phyloP scores from a whole-genome alignment of 2,113 vertebrate species.

The Lates calcarifer region DNA sequence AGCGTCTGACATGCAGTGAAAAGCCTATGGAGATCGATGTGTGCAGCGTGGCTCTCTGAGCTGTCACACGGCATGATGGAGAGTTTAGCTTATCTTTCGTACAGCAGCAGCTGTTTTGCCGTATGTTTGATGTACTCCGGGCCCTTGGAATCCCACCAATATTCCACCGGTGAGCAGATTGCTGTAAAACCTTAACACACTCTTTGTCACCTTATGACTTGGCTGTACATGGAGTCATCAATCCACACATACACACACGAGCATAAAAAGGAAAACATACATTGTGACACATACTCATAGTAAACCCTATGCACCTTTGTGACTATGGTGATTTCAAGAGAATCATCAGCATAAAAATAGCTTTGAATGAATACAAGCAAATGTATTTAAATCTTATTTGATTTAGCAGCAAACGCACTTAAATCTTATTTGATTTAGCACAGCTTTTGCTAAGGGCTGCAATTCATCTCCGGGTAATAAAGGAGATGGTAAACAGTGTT shows the following conservation, averaged over 20 bases:
- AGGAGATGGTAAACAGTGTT: conserved; percentile 78
- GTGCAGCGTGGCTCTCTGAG: conserved; percentile 64
- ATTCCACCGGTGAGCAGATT: conserved; percentile 63
- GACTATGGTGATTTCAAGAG: conserved; percentile 17
- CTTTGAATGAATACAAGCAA: conserved; percentile 36
- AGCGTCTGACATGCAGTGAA: conserved; percentile 62
- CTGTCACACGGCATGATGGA: conserved; percentile 74
- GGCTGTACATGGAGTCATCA: conserved; percentile 38
- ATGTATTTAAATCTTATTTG: conserved; percentile 47
- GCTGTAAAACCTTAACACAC: conserved; percentile 62
- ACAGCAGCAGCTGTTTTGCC: conserved; percentile 71
- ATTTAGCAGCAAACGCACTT: conserved; percentile 55
- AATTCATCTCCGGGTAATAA: conserved; percentile 76
- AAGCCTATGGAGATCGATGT: conserved; percentile 75
- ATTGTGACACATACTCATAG: conserved; percentile 19
- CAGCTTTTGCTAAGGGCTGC: conserved; percentile 60
- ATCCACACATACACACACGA: conserved; percentile 10
- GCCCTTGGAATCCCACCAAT: conserved; percentile 67
- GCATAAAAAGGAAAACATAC: conserved; percentile 22
- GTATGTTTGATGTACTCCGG: conserved; percentile 71
- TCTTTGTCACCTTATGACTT: conserved; percentile 61
- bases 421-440: conserved; percentile 53
- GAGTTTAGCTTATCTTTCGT: conserved; percentile 71
- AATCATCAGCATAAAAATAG: conserved; percentile 28
- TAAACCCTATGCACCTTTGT: background rate